A percentile compares a stretch with the other conserved stretches of the same genome.
Evolutionary conservation across 1,140 invertebrate species (phyloP).

Genomic region (Drosophila ficusphila): DNA sequence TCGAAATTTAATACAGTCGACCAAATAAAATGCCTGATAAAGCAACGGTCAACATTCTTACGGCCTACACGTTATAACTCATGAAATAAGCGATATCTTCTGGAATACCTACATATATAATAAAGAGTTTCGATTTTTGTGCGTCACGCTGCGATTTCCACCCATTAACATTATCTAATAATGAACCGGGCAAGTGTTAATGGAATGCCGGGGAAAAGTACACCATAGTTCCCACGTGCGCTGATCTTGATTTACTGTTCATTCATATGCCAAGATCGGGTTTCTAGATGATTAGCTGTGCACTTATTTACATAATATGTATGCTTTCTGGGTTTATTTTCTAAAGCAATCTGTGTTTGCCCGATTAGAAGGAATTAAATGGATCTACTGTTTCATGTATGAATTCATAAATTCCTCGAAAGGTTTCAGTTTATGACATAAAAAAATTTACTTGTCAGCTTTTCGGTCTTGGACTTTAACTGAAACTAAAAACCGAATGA

Average conservation of each 20-base stretch:
- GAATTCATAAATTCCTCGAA: neutral
- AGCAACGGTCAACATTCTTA: neutral
- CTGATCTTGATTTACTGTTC: neutral
- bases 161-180: conserved; percentile 27
- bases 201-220: conserved; percentile 15
- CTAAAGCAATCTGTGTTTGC: neutral
- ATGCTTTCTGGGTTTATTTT: neutral
- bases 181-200: conserved; percentile 15
- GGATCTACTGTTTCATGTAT: neutral
- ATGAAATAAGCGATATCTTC: conserved; percentile 21
- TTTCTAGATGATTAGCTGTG: conserved; percentile 4
- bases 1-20: neutral
- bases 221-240: conserved; percentile 8
- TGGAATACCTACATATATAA: neutral
- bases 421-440: neutral
- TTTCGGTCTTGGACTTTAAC: neutral
- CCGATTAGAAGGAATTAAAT: conserved; percentile 8
- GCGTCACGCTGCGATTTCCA: conserved; percentile 13
- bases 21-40: neutral
- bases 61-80: neutral
- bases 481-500: neutral
- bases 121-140: conserved; percentile 6
- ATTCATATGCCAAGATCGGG: neutral
- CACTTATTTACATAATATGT: neutral
- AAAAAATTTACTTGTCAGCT: neutral